A percentile compares a stretch with the other conserved stretches of the same genome.
phyloP scores from a whole-genome alignment of 2,797 vertebrate genomes.

The Myotis vivesi region DNA sequence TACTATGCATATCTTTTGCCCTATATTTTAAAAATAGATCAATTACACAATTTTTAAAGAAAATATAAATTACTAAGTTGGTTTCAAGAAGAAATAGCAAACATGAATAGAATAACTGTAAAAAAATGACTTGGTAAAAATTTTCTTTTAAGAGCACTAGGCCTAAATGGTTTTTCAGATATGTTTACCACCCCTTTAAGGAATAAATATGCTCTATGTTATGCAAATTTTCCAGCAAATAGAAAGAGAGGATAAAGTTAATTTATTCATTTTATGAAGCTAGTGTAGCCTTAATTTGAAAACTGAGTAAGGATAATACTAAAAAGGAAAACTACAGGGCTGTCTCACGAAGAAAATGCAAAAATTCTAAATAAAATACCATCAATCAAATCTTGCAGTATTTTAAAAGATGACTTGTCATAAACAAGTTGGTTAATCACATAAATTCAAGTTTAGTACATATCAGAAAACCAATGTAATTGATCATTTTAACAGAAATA shows the following conservation, averaged over 20 bases:
- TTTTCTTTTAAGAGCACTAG: not conserved
- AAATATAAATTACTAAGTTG: not conserved
- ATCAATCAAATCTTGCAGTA: not conserved
- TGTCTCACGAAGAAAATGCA: not conserved
- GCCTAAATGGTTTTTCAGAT: not conserved
- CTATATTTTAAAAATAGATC: not conserved
- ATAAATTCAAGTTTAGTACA: not conserved
- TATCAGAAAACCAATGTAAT: not conserved
- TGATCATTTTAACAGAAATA: conserved; percentile 17
- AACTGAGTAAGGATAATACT: not conserved
- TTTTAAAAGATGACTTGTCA: not conserved
- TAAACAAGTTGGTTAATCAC: not conserved
- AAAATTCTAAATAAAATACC: not conserved
- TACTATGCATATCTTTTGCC: not conserved
- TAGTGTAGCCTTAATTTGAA: not conserved
- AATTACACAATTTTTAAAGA: not conserved
- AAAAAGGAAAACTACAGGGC: not conserved
- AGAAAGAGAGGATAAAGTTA: not conserved
- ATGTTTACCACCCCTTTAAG: not conserved
- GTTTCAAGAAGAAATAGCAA: conserved; percentile 19
- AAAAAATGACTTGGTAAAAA: not conserved
- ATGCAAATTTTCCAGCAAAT: not conserved
- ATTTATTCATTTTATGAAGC: conserved; percentile 2
- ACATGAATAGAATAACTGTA: not conserved
- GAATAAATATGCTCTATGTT: not conserved